Conservation (phyloP, 2,797 vertebrate species). For the Platyrinchus mystaceus region DNA sequence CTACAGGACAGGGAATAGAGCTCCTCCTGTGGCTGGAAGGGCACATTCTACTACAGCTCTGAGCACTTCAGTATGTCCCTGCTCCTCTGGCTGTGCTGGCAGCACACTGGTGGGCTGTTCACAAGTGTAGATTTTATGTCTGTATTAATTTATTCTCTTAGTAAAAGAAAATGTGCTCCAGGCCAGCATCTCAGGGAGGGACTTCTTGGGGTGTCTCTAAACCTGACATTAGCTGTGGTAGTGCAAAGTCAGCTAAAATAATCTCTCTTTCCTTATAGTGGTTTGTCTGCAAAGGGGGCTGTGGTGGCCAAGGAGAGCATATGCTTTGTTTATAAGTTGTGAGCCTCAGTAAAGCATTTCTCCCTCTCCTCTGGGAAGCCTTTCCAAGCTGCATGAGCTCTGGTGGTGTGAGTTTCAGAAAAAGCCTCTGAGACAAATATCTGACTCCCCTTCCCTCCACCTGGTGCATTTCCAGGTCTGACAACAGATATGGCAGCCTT, state of each 20-base stretch:
- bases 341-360: not conserved
- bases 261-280: not conserved
- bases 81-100: not conserved
- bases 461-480: not conserved
- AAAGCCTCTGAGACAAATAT: not conserved
- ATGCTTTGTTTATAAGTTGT: not conserved
- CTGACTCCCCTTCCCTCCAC: not conserved
- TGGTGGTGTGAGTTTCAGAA: not conserved
- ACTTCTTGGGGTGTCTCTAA: not conserved
- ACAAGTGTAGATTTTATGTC: not conserved
- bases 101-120: not conserved
- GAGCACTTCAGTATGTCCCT: not conserved
- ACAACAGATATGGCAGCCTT: not conserved
- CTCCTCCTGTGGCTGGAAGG: not conserved
- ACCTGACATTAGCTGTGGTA: not conserved
- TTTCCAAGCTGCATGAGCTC: not conserved
- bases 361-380: not conserved
- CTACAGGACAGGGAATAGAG: not conserved
- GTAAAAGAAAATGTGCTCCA: not conserved
- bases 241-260: not conserved
- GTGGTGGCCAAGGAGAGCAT: not conserved
- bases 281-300: not conserved
- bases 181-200: not conserved
- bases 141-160: not conserved
- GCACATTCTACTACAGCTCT: not conserved